Conservation (phyloP, 2,888 invertebrate genomes). For the Allygus modestus region DNA sequence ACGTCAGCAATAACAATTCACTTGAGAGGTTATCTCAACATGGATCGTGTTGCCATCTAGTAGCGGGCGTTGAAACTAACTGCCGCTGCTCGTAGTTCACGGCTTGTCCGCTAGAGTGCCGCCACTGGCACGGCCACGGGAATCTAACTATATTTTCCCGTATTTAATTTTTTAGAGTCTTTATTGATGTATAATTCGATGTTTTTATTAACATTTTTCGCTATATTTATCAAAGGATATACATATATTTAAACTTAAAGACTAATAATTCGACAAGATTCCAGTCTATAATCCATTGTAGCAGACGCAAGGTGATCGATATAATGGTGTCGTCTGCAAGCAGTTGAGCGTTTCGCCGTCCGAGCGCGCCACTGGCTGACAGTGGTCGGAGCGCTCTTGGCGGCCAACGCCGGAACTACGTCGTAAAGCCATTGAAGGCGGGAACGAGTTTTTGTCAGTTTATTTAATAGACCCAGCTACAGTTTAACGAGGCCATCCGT, state of each 20-base stretch:
- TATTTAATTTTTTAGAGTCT: not conserved
- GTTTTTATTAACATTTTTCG: too few species aligned
- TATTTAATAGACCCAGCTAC: constrained; percentile 51
- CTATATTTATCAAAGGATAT: too few species aligned
- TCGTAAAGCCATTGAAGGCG: constrained; percentile 51
- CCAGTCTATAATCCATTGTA: not conserved
- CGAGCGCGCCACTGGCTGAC: constrained; percentile 40
- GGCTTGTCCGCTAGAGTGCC: constrained; percentile 34
- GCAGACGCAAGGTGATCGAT: constrained; percentile 30
- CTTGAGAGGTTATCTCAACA: constrained; percentile 25
- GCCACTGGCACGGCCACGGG: not conserved
- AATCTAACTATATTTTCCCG: not conserved
- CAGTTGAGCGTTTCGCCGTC: constrained; percentile 65
- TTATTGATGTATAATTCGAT: too few species aligned
- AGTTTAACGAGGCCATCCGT: constrained; percentile 58
- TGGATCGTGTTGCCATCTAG: constrained; percentile 56
- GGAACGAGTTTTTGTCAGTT: constrained; percentile 62
- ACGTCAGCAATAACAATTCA: constrained; percentile 61
- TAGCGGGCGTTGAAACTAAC: constrained; percentile 53
- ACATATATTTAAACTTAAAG: too few species aligned
- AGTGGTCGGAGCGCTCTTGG: constrained; percentile 63
- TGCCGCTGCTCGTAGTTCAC: constrained; percentile 16
- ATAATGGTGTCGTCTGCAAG: not conserved
- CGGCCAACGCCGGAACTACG: constrained; percentile 58
- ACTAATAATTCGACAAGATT: not conserved